phyloP scores from a whole-genome alignment of 2,888 invertebrate species.

The Dynastes grantii region DNA sequence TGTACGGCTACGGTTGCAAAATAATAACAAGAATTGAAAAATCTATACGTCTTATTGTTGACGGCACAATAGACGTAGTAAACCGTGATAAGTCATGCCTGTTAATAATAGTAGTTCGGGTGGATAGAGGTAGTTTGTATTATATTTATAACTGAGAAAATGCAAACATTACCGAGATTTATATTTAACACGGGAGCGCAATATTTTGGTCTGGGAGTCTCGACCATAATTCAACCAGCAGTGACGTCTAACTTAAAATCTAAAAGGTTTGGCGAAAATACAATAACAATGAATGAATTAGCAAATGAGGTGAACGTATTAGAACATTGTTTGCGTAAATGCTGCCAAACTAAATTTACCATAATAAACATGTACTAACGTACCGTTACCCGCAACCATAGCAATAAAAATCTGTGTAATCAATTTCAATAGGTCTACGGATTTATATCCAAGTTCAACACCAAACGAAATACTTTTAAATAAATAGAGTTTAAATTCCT shows the following conservation, averaged over 20 bases:
- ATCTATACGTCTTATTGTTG: background rate
- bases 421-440: too few relatives aligned
- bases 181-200: conserved; percentile 30
- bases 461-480: too few relatives aligned
- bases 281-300: conserved; percentile 37
- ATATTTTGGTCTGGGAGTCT: conserved; percentile 13
- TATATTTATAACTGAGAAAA: conserved; percentile 21
- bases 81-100: conserved; percentile 10
- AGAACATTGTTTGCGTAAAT: background rate
- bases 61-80: background rate
- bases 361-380: conserved; percentile 17
- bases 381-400: too few relatives aligned
- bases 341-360: conserved; percentile 20
- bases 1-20: background rate
- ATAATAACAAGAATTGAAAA: background rate
- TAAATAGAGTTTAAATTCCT: background rate
- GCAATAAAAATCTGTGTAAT: too few relatives aligned
- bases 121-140: background rate
- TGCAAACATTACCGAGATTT: conserved; percentile 9
- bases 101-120: conserved; percentile 15
- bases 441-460: too few relatives aligned
- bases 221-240: conserved; percentile 8
- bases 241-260: conserved; percentile 6
- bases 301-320: conserved; percentile 31
- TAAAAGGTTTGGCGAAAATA: background rate